These are phyloP conservation scores for Lepilemur septentrionalis DNA, from an alignment of 2,797 vertebrate genomes.

Conservation along the genomic window DNA sequence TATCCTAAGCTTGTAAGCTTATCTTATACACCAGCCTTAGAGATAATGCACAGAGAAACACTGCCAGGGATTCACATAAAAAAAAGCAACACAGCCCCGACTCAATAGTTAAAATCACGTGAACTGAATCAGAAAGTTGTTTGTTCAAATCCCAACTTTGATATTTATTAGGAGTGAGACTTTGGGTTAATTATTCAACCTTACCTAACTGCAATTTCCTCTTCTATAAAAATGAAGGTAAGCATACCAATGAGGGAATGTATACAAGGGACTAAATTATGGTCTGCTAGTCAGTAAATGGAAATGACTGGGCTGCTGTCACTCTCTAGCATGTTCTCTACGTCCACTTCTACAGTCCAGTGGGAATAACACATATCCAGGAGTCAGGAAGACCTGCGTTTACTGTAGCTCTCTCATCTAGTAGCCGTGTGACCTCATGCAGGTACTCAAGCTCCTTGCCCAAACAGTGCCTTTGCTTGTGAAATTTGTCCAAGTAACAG, in stretches of 20 bases:
- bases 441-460: not conserved
- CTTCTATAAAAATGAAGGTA: not conserved
- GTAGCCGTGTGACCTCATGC: not conserved
- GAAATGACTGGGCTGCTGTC: not conserved
- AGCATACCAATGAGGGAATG: not conserved
- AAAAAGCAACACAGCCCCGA: not conserved
- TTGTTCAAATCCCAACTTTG: not conserved
- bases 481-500: not conserved
- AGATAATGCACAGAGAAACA: not conserved
- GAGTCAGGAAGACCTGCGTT: not conserved
- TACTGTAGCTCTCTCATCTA: not conserved
- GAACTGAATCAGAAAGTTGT: not conserved
- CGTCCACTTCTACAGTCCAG: not conserved
- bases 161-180: not conserved
- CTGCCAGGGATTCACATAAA: not conserved
- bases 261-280: not conserved
- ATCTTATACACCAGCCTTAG: not conserved
- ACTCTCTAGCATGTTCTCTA: not conserved
- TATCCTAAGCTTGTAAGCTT: not conserved
- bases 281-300: not conserved
- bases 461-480: not conserved
- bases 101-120: not conserved
- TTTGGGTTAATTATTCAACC: not conserved
- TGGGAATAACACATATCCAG: no score
- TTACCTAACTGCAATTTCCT: not conserved